A percentile compares a stretch with the other conserved stretches of the same genome.
phyloP scores from a whole-genome alignment of 2,113 vertebrate species.

The Clarias batrachus region DNA sequence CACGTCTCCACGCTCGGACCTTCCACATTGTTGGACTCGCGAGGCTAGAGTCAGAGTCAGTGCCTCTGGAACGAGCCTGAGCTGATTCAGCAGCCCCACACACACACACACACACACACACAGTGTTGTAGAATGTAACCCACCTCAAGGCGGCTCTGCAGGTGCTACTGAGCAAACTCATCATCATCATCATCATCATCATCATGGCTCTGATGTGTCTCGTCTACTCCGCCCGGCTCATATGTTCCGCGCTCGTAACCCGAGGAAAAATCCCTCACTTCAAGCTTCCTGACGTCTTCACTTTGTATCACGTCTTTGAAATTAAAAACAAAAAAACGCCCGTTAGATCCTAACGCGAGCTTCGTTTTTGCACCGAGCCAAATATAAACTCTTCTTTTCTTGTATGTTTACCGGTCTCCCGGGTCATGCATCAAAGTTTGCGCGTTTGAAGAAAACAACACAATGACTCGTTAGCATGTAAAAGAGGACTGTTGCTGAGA shows the following conservation, averaged over 20 bases:
- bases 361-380: too few relatives aligned
- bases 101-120: neutral
- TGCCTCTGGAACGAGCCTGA: slow-evolving; percentile 52
- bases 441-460: too few relatives aligned
- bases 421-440: too few relatives aligned
- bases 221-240: neutral
- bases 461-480: too few relatives aligned
- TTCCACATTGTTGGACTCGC: neutral
- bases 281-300: neutral
- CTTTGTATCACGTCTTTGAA: neutral
- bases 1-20: neutral
- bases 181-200: slow-evolving; percentile 13
- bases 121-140: neutral
- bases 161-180: neutral
- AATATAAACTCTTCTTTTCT: neutral
- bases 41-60: slow-evolving; percentile 33
- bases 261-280: neutral
- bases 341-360: too few relatives aligned
- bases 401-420: too few relatives aligned
- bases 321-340: neutral
- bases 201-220: neutral
- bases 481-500: too few relatives aligned
- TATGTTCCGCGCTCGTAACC: too few relatives aligned
- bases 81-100: slow-evolving; percentile 56
- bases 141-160: slow-evolving; percentile 9